These are phyloP conservation scores for Cacatua alba DNA, from an alignment of 2,113 vertebrate genomes.

Conservation along the genomic window DNA sequence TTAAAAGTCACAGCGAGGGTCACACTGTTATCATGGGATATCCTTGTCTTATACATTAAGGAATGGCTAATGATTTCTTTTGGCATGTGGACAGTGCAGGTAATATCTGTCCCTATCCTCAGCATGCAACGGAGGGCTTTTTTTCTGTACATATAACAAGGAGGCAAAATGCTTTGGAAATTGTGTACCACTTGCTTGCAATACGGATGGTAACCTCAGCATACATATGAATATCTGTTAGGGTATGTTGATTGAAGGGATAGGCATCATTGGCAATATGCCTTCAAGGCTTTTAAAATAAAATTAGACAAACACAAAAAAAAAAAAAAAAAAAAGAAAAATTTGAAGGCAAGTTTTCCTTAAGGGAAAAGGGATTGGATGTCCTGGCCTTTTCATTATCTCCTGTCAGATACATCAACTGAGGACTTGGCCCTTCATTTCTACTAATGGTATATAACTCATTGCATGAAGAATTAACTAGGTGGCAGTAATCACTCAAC, in stretches of 20 bases:
- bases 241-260: fast-evolving
- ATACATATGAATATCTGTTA: not conserved
- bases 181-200: not conserved
- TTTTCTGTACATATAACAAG: not conserved
- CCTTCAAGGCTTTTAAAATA: not conserved
- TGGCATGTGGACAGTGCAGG: not conserved
- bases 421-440: not conserved
- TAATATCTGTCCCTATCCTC: not conserved
- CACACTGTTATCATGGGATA: not conserved
- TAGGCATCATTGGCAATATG: not conserved
- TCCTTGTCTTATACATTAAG: not conserved
- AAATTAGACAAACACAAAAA: not conserved
- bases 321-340: not conserved
- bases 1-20: not conserved
- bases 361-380: not conserved
- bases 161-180: not conserved
- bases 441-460: not conserved
- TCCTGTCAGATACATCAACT: not conserved
- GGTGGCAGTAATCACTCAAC: slow-evolving; percentile 40
- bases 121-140: not conserved
- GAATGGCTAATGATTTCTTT: not conserved
- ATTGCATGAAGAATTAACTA: slow-evolving; percentile 27
- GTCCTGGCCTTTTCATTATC: not conserved
- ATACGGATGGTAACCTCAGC: not conserved
- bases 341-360: not conserved